phyloP scores from a whole-genome alignment of 2,797 vertebrate species.

The Silurus aristotelis region DNA sequence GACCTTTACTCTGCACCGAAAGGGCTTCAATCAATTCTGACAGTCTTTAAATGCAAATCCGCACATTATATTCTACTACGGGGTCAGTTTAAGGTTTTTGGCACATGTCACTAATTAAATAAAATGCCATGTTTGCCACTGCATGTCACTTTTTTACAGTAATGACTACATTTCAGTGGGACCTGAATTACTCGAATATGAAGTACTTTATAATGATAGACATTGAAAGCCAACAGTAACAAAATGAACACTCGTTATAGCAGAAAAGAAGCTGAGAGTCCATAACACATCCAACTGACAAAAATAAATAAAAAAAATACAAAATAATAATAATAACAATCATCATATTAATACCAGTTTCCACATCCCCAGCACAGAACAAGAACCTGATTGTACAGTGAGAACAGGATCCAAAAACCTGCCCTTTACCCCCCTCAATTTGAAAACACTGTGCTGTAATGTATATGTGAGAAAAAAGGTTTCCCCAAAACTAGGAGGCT shows the following conservation, averaged over 20 bases:
- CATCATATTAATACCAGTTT: background rate
- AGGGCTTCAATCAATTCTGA: background rate
- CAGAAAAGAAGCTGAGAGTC: background rate
- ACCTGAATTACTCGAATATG: background rate
- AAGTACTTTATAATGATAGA: background rate
- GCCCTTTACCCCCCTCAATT: too few relatives aligned
- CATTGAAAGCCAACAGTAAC: background rate
- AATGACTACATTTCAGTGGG: conserved; percentile 7
- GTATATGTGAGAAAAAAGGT: too few relatives aligned
- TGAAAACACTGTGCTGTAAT: too few relatives aligned
- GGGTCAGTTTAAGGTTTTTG: background rate
- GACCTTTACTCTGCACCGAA: background rate
- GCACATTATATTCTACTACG: background rate
- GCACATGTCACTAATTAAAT: background rate
- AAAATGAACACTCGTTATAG: background rate
- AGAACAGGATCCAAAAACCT: background rate
- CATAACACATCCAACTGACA: background rate
- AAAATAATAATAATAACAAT: background rate
- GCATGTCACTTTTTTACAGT: background rate
- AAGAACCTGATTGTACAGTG: background rate
- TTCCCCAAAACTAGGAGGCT: too few relatives aligned
- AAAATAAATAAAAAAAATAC: background rate
- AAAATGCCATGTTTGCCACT: background rate
- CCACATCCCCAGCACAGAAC: background rate
- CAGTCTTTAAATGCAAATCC: background rate